Base-by-base conservation (phyloP, 2,113 vertebrate species). In the Pangasianodon hypophthalmus region DNA sequence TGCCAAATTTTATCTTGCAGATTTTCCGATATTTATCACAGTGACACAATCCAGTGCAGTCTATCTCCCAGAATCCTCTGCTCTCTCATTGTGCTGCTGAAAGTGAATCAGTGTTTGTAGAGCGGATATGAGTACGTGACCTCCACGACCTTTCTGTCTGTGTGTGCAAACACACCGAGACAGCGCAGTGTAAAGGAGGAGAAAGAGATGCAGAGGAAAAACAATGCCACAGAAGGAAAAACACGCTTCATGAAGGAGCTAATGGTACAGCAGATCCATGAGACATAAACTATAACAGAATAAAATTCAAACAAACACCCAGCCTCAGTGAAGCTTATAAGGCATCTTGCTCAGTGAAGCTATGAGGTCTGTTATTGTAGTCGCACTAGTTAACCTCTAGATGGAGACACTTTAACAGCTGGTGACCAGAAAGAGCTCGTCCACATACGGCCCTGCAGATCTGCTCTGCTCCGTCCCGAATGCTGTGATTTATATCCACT, bases 111-210 rank as follows among this genome's bases (percentile, higher is more conserved):
- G 50, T 89, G 87, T 91, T 90, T 91, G 89, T 86, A 75, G 84
- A 87, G 91, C 6, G 79, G 64, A 88, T 52, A 87, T 50, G 79
- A 87, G 46, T 41, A 46, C 67, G 84, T 52, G 48, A 73, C 84
- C 71, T 64, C 54, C 18, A 3, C 58, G 2, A 90, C 87, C 71
- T 50, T 24, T 81, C 89, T 69, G 79, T 88, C 90, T 90, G 81
- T 50, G 64, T 90, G 67, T 86, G 82, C 90, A 92, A 91, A 89
- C 86, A 89, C 69, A 90, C 69, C 8, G 41, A 87, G 56, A 4
- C 82, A 69, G 56, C 67, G 84, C 56, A 56, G 87, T 37, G 73
- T 16, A 64, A 85, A 90, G 71, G 48, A 58, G n/a, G 46, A 73
- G 88, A 85, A 24, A 5, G 81, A 56, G 73, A 87, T 11, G n/a